phyloP scores from a whole-genome alignment of 1,140 invertebrate species.

The Meteorus sp. region DNA sequence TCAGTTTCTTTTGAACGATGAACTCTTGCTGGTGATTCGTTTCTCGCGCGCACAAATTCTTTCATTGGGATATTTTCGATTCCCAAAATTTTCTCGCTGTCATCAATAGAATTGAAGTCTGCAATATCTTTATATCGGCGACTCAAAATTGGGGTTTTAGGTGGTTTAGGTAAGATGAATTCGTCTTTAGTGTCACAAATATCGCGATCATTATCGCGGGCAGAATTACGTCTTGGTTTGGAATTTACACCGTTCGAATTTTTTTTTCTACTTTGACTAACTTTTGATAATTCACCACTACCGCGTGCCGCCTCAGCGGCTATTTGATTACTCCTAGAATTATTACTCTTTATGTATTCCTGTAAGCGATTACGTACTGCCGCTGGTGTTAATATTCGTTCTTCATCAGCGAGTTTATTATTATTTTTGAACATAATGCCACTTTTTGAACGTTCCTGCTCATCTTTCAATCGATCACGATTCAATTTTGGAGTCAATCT shows the following conservation, averaged over 20 bases:
- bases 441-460: slow-evolving; percentile 26
- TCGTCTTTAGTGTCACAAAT: slow-evolving; percentile 32
- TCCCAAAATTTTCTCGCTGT: slow-evolving; percentile 21
- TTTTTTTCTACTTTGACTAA: slow-evolving; percentile 7
- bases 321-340: slow-evolving; percentile 8
- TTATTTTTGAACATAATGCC: slow-evolving; percentile 16
- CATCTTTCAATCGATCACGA: slow-evolving; percentile 29
- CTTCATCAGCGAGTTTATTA: background rate
- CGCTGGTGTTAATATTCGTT: slow-evolving; percentile 25
- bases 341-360: slow-evolving; percentile 21
- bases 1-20: slow-evolving; percentile 35
- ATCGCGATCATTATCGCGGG: slow-evolving; percentile 28
- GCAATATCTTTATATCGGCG: slow-evolving; percentile 40
- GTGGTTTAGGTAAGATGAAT: slow-evolving; percentile 22
- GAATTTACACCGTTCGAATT: slow-evolving; percentile 9
- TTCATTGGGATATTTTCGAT: slow-evolving; percentile 41
- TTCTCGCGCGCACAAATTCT: slow-evolving; percentile 39
- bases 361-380: slow-evolving; percentile 25
- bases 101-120: slow-evolving; percentile 32
- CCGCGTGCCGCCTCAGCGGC: slow-evolving; percentile 4
- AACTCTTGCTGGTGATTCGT: slow-evolving; percentile 44
- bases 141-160: slow-evolving; percentile 34
- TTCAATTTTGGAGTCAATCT: slow-evolving; percentile 32
- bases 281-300: slow-evolving; percentile 8
- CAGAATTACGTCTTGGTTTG: slow-evolving; percentile 1